Percentiles rank a stretch among this genome's conserved stretches.
Evolutionary conservation across 2,888 invertebrate species (phyloP).

Genomic region (Lepidocyrtoides sp.): DNA sequence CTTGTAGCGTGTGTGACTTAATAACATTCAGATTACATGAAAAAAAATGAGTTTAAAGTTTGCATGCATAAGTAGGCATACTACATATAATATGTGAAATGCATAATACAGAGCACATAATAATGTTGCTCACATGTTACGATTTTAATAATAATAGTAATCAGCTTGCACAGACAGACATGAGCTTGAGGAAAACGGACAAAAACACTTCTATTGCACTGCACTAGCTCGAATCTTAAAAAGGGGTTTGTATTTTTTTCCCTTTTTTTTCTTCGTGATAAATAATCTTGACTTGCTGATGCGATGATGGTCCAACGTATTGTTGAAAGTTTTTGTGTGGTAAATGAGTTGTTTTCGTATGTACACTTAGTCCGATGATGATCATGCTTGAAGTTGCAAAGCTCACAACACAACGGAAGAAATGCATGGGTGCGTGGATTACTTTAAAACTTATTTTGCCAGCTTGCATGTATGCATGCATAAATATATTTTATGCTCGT

Average conservation of each 20-base stretch:
- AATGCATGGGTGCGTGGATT: conserved; percentile 63
- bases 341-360: conserved; percentile 1
- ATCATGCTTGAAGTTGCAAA: background rate
- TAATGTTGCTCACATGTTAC: conserved; percentile 49
- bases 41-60: background rate
- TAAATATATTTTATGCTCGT: background rate
- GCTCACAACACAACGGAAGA: conserved; percentile 52
- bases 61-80: conserved; percentile 23
- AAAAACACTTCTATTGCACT: background rate
- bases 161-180: conserved; percentile 31
- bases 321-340: conserved; percentile 17
- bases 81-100: background rate
- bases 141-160: conserved; percentile 45
- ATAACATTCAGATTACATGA: conserved; percentile 33
- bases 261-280: background rate
- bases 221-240: background rate
- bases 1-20: conserved; percentile 8
- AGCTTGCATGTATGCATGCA: conserved; percentile 18
- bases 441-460: background rate
- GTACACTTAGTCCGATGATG: background rate
- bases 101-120: conserved; percentile 5
- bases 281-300: background rate
- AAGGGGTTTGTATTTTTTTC: background rate
- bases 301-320: conserved; percentile 4
- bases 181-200: background rate